Evolutionary conservation across 2,797 vertebrate species (phyloP).

Genomic region (Lepilemur septentrionalis): DNA sequence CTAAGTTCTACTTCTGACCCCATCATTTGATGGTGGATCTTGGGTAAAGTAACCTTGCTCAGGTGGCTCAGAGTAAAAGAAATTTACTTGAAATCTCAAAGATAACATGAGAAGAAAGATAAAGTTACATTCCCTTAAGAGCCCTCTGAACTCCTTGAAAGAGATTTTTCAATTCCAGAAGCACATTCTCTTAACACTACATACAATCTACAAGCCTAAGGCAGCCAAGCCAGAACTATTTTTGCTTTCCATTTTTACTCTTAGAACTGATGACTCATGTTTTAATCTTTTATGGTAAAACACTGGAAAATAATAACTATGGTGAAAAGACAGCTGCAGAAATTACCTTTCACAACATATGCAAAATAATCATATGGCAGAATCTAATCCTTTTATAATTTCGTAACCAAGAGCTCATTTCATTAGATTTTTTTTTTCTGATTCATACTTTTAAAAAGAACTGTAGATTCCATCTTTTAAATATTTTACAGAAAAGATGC

Average conservation of each 20-base stretch:
- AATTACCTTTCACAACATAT: not conserved
- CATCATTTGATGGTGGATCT: not conserved
- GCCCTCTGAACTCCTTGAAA: not conserved
- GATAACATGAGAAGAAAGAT: not conserved
- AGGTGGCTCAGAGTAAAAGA: not conserved
- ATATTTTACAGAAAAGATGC: constrained; percentile 53
- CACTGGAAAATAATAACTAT: constrained; percentile 45
- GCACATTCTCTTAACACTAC: not conserved
- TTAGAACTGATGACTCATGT: not conserved
- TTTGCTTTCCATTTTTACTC: not conserved
- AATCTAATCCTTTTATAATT: constrained; percentile 46
- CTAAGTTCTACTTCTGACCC: not conserved
- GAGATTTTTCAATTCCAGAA: not conserved
- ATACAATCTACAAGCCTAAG: not conserved
- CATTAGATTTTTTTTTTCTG: constrained; percentile 53
- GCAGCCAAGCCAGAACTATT: not conserved
- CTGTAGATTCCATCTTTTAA: constrained; percentile 76
- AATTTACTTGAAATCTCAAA: not conserved
- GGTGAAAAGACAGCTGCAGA: not conserved
- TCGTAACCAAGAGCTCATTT: constrained; percentile 67
- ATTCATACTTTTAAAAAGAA: constrained; percentile 47
- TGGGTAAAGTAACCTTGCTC: too few species aligned
- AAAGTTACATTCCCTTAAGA: not conserved
- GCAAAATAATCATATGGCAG: not conserved
- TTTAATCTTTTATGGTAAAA: constrained; percentile 16